These are phyloP conservation scores for Hyposmocoma kahamanoa DNA, from an alignment of 1,140 invertebrate genomes.

Conservation along the genomic window DNA sequence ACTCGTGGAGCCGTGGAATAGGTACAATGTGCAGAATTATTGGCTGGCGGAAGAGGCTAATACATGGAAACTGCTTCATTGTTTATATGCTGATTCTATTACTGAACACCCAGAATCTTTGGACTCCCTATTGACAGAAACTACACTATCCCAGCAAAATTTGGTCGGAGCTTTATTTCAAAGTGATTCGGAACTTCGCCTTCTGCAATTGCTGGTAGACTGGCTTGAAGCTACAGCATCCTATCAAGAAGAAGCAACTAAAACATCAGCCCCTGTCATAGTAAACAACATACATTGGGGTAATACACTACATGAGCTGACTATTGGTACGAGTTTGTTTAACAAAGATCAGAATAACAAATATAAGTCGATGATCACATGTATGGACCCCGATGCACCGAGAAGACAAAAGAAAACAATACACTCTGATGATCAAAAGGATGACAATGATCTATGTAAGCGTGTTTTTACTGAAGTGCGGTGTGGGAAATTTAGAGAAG, in stretches of 20 bases:
- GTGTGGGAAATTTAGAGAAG: slow-evolving; percentile 89
- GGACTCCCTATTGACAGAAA: slow-evolving; percentile 65
- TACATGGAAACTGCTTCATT: slow-evolving; percentile 89
- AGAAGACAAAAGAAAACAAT: slow-evolving; percentile 84
- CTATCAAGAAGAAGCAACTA: slow-evolving; percentile 79
- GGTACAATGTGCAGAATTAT: slow-evolving; percentile 74
- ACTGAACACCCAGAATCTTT: slow-evolving; percentile 68
- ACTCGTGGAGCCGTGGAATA: slow-evolving; percentile 61
- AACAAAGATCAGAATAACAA: slow-evolving; percentile 67
- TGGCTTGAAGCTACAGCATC: slow-evolving; percentile 91
- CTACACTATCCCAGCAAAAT: slow-evolving; percentile 58
- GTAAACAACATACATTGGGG: slow-evolving; percentile 90
- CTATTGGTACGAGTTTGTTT: slow-evolving; percentile 73
- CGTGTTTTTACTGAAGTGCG: slow-evolving; percentile 86
- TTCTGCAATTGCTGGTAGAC: slow-evolving; percentile 91
- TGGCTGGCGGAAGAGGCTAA: slow-evolving; percentile 88
- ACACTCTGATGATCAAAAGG: slow-evolving; percentile 92
- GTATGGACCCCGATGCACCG: slow-evolving; percentile 95
- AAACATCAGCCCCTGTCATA: slow-evolving; percentile 78
- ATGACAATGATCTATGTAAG: slow-evolving; percentile 84
- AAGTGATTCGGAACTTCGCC: slow-evolving; percentile 79
- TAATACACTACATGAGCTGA: slow-evolving; percentile 90
- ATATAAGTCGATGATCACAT: slow-evolving; percentile 74
- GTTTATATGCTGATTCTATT: slow-evolving; percentile 86
- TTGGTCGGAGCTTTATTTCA: slow-evolving; percentile 60